Base-by-base conservation (phyloP, 2,888 invertebrate genomes). In the Synergus japonicus region DNA sequence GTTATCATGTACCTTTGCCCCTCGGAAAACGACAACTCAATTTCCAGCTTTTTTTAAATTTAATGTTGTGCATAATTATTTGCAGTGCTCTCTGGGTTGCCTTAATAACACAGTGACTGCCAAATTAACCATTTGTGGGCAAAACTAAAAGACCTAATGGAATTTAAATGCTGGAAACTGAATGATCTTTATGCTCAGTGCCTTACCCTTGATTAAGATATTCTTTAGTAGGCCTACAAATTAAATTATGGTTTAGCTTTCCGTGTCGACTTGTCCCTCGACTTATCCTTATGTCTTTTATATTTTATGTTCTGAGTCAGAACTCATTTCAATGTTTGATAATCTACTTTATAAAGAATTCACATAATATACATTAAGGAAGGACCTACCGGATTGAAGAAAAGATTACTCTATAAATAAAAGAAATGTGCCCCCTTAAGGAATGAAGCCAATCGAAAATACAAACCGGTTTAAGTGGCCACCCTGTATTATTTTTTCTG, bases 1-100 rank as follows among this genome's bases (percentile, higher is more conserved):
- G 79, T 78, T 69, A 69, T 69, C 22, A 15, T 69, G 67, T 69
- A 69, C 67, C 67, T 69, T 69, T 69, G 67, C 46, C 67, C 67
- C 67, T 69, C 67, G 29, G 46, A 29, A 69, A 49, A 46, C 15
- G 29, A n/a, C 46, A 49, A 12, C 67, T 46, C 67, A 69, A 69
- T 69, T 69, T 22, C 12, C 67, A 12, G 67, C 46, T 49, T 49
- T 13, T 22, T 49, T 69, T 49, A 49, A 67, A 44, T 67, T 46
- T 22, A 69, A 69, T 49, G 15, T 69, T 46, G 67, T 46, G 46
- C 67, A 46, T 69, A 69, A 69, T 46, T 69, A 69, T 69, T 69
- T 22, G 22, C 12, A 43, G 18, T 44, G 22, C 66, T 69, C 12
- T 44, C 46, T 67, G 44, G 18, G 46, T 67, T 13, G 46, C 12